Base-by-base conservation (phyloP, 2,888 invertebrate species). In the Caenorhabditis drosophilae region DNA sequence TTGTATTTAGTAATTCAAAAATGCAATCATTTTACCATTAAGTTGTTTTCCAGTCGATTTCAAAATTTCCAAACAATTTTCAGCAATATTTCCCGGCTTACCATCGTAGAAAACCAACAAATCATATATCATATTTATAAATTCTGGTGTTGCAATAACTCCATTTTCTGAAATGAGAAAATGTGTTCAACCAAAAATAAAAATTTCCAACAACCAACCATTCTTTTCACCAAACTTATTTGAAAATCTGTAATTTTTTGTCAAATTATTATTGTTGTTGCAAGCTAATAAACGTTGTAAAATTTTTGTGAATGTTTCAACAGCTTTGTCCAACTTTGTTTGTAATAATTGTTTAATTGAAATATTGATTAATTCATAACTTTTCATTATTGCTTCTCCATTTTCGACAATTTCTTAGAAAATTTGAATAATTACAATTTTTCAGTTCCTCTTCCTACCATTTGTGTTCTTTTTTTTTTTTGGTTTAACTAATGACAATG, bases 211-310 rank as follows among this genome's bases (percentile, higher is more conserved):
- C 6, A 31, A 31, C 31, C 12, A 31, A 31, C 6, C 44, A 45
- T 1, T 25, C 27, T 26, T 16, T 27, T n/a, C 2, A 15, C 2
- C 31, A 31, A 31, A 31, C 12, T 31, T 31, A 31, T 31, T 31
- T 9, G 44, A 45, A 16, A 45, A 62, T 2, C 26, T 20, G 20
- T 47, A 62, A 23, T 56, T 62, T 12, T 38, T 31, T 11, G 22
- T 15, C 47, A 52, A 48, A 35, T 52, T 36, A 11, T 40, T 42
- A 18, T 56, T 57, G 20, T 42, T 48, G 27, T 62, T 62, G 45
- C 53, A 57, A 22, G 56, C 56, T 1, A 62, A 47, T 44, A 62
- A 25, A 31, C 62, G 52, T 23, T 49, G 47, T 12, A 62, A 23
- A 22, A 62, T 48, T 15, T 40, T 44, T 18, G 40, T 36, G 31